Evolutionary conservation across 92 coral and sea anemone genomes (phyloP).

Genomic region (Pocillopora grandis): DNA sequence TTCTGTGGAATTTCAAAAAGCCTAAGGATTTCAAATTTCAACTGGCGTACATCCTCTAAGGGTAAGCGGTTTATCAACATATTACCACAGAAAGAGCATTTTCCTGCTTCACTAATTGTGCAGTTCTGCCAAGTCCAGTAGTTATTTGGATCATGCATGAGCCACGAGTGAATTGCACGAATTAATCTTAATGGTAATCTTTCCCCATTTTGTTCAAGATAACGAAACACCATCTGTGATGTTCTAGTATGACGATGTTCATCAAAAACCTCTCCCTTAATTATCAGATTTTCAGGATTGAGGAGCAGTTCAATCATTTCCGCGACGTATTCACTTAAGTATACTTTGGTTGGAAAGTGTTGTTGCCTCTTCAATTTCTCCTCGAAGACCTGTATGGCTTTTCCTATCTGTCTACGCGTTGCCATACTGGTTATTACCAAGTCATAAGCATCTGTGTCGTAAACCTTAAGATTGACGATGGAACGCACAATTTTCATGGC

Average conservation of each 20-base stretch:
- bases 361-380: conserved; percentile 66
- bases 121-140: conserved; percentile 70
- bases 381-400: conserved; percentile 79
- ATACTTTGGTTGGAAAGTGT: conserved; percentile 48
- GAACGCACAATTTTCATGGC: conserved; percentile 62
- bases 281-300: conserved; percentile 34
- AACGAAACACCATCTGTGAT: conserved; percentile 54
- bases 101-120: conserved; percentile 56
- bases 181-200: conserved; percentile 60
- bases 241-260: background rate
- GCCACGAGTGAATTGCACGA: conserved; percentile 68
- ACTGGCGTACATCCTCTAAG: conserved; percentile 17
- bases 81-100: conserved; percentile 65
- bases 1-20: conserved; percentile 12
- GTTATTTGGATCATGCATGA: conserved; percentile 59
- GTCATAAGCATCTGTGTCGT: conserved; percentile 76
- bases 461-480: conserved; percentile 46
- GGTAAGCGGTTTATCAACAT: conserved; percentile 40
- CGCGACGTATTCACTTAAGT: conserved; percentile 43
- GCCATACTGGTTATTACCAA: conserved; percentile 74
- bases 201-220: conserved; percentile 68
- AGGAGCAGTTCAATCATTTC: conserved; percentile 79
- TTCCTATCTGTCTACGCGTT: conserved; percentile 45
- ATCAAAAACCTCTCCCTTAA: background rate
- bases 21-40: conserved; percentile 26